These are phyloP conservation scores for Brachionus paranguensis DNA, from an alignment of 1,140 invertebrate species.

Conservation along the genomic window DNA sequence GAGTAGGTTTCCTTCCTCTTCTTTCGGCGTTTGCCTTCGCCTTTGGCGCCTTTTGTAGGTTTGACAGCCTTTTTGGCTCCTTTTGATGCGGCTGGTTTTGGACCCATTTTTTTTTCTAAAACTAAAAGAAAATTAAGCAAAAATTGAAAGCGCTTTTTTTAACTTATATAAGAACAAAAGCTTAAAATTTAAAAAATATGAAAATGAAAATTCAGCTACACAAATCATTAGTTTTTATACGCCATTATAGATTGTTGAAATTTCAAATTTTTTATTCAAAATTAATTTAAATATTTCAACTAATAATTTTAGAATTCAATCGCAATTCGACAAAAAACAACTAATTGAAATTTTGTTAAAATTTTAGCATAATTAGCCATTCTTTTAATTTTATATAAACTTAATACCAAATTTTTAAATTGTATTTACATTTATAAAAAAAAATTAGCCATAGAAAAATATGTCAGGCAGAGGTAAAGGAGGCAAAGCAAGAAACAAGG, in stretches of 20 bases:
- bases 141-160: not conserved
- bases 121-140: not conserved
- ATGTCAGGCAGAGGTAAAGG: slow-evolving; percentile 56
- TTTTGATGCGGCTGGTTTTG: slow-evolving; percentile 41
- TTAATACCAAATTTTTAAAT: not conserved
- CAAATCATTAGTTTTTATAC: not conserved
- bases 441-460: slow-evolving; percentile 27
- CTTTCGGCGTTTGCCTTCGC: slow-evolving; percentile 17
- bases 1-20: slow-evolving; percentile 62
- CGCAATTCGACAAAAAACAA: not conserved
- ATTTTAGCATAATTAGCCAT: slow-evolving; percentile 10
- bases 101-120: slow-evolving; percentile 39
- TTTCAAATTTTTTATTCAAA: not conserved
- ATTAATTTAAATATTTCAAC: not conserved
- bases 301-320: not conserved
- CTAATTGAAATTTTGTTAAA: not conserved
- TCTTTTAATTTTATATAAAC: not conserved
- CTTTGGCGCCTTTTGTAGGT: slow-evolving; percentile 41
- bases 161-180: not conserved
- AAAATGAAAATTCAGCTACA: not conserved
- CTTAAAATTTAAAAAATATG: not conserved
- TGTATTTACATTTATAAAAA: not conserved
- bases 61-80: slow-evolving; percentile 45
- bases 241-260: not conserved
- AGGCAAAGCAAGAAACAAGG: slow-evolving; percentile 62